Evolutionary conservation across 2,797 vertebrate genomes (phyloP).

Genomic region (Diplodus puntazzo): DNA sequence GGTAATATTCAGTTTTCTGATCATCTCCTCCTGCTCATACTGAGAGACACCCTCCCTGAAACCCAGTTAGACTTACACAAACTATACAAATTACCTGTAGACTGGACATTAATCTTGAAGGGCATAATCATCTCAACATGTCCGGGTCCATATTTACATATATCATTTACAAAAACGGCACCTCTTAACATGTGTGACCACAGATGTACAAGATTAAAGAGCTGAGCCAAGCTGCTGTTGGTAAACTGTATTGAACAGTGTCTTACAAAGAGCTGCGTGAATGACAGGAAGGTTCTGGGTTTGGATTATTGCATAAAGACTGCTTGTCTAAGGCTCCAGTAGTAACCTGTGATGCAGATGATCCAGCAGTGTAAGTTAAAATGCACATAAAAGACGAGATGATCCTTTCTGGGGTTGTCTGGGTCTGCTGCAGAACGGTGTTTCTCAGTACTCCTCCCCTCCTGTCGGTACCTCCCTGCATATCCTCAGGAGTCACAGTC

Average conservation of each 20-base stretch:
- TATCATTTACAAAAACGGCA: slow-evolving; percentile 64
- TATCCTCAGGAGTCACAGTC: slow-evolving; percentile 53
- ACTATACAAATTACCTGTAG: slow-evolving; percentile 50
- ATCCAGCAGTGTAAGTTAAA: slow-evolving; percentile 23
- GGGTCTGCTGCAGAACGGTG: slow-evolving; percentile 55
- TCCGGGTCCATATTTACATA: slow-evolving; percentile 74
- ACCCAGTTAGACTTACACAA: slow-evolving; percentile 27
- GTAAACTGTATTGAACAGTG: slow-evolving; percentile 37
- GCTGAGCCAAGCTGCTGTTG: slow-evolving; percentile 2
- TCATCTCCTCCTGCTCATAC: slow-evolving; percentile 47
- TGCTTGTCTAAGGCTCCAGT: slow-evolving; percentile 2
- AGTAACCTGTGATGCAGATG: slow-evolving; percentile 12
- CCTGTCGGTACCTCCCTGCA: slow-evolving; percentile 36
- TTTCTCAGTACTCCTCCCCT: slow-evolving; percentile 68
- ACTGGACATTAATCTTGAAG: slow-evolving; percentile 24
- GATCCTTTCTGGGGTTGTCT: slow-evolving; percentile 26
- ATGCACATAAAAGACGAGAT: slow-evolving; percentile 42
- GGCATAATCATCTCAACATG: slow-evolving; percentile 29
- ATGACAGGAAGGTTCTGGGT: slow-evolving; percentile 23
- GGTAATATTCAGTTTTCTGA: slow-evolving; percentile 61
- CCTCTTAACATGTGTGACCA: slow-evolving; percentile 47
- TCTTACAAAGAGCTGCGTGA: slow-evolving; percentile 39
- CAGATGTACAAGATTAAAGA: slow-evolving; percentile 46
- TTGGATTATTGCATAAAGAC: slow-evolving; percentile 49
- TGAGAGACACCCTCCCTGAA: slow-evolving; percentile 72